Base-by-base conservation (phyloP, 2,113 vertebrate genomes). In the Chloroceryle aenea region DNA sequence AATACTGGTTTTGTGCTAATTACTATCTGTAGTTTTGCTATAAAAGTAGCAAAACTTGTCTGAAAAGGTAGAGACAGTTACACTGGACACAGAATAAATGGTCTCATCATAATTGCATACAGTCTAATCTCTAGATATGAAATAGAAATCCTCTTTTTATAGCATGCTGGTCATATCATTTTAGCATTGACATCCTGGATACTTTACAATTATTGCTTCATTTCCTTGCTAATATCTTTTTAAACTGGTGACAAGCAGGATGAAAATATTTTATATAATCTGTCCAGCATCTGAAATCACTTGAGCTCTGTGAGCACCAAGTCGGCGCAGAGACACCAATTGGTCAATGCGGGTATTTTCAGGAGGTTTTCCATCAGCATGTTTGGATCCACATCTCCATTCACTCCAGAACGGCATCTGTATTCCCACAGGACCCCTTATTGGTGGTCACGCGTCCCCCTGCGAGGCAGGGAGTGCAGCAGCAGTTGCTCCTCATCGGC, bases 101-200 rank as follows among this genome's bases (percentile, higher is more conserved):
- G 38, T 42, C 40, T 73, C 18, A 32, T 38, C 40, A 6, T 47
- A 92, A 92, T 12, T 76, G 25, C 53, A 72, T 26, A 34, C 13
- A 85, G 40, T 73, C 91, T 71, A n/a, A 93, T 84, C 93, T 81
- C 80, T 89, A 84, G 59, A 67, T 47, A 61, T n/a, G 40, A 87
- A 96, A 72, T 10, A 88, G 82, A 83, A 96, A 71, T 40, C 14
- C 14, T 48, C 11, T 83, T 66, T 72, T 56, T 38, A 73, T 2
- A 30, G 10, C 5, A 66, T 55, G 53, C 30, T 23, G 40, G 36
- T 66, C 22, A 26, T 68, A 69, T 21, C 30, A 36, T 82, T 95
- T 82, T 47, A 82, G n/a, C 69, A 80, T 91, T 83, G 82, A 81
- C 79, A 66, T 38, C 17, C n/a, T 48, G 22, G n/a, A 64, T 62